These are phyloP conservation scores for Acanthochromis polyacanthus DNA, from an alignment of 2,113 vertebrate species.

Conservation along the genomic window DNA sequence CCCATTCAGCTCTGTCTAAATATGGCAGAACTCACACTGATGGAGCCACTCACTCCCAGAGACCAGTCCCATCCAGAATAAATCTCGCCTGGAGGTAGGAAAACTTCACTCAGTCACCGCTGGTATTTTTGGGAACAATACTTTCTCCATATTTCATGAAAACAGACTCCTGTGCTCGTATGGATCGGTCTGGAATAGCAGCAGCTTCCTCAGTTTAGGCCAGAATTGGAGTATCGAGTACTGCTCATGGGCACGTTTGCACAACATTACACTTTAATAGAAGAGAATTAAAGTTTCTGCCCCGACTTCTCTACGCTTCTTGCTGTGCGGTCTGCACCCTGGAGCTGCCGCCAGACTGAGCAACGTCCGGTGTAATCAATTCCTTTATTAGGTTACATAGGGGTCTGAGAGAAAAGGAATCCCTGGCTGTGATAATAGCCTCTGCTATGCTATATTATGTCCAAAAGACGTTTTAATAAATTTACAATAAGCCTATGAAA, in stretches of 20 bases:
- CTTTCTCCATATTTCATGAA: neutral
- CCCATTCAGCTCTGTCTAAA: constrained; percentile 4
- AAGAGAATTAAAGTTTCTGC: constrained; percentile 31
- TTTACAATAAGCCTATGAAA: constrained; percentile 44
- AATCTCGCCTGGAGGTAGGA: neutral
- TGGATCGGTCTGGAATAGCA: neutral
- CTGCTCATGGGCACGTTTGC: constrained; percentile 6
- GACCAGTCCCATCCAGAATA: constrained; percentile 6
- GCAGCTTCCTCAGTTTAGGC: neutral
- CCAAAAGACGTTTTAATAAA: constrained; percentile 43
- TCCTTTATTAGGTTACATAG: constrained; percentile 63
- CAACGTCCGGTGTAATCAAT: constrained; percentile 57
- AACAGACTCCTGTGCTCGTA: neutral
- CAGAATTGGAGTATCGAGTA: neutral
- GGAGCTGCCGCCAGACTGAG: constrained; percentile 39
- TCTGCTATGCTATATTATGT: constrained; percentile 41
- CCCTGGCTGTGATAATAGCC: constrained; percentile 32
- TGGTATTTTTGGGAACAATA: constrained; percentile 1
- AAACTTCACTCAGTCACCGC: neutral
- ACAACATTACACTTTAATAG: constrained; percentile 8
- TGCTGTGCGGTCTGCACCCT: constrained; percentile 8
- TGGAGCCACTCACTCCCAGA: neutral
- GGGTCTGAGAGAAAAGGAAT: constrained; percentile 49
- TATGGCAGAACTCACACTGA: neutral
- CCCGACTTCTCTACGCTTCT: constrained; percentile 13